Base-by-base conservation (phyloP, 2,113 vertebrate species). In the Geococcyx californianus region DNA sequence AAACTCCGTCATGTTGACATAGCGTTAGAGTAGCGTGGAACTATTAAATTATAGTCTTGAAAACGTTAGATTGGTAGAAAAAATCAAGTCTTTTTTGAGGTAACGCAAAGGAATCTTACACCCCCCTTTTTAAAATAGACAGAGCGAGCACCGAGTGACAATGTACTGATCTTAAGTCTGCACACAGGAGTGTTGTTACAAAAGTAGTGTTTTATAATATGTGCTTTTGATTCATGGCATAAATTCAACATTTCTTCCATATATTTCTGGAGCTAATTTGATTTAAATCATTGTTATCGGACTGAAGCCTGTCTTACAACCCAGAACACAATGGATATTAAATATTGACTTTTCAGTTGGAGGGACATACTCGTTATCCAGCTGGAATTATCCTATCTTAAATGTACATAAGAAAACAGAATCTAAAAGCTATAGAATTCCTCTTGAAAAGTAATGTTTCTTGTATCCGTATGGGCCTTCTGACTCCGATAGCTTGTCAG, bases 261-360 rank as follows among this genome's bases (percentile, higher is more conserved):
- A 20, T 14, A 68, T 40, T 93, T 75, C 40, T 93, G 26, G 38
- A 79, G 69, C 33, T 89, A 78, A 87, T 97, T 97, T 96, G 78
- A 87, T 97, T 77, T 93, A 81, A 95, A 91, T 63, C 83, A 60
- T 87, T 90, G 21, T 88, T 95, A 94, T 92, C 92, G 93, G 95
- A 96, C 93, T 52, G 76, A 60, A 91, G 9, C 21, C 81, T 51
- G 58, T 94, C 84, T 76, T 84, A 94, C 80, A 97, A 83, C 85
- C 72, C 93, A 94, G 93, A 93, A 93, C 83, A 76, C 47, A 95
- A 59, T 79, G 33, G 42, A 63, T 95, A 92, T 86, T 95, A 94
- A 93, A 86, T 93, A 95, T 77, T 87, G 63, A 97, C 85, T 97
- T 97, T 83, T 80, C 68, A 95, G 54, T 67, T 92, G 95, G 51